Percentiles rank a stretch among this genome's conserved stretches.
Evolutionary conservation across 1,140 invertebrate species (phyloP).

Genomic region (Drosophila rhopaloa): DNA sequence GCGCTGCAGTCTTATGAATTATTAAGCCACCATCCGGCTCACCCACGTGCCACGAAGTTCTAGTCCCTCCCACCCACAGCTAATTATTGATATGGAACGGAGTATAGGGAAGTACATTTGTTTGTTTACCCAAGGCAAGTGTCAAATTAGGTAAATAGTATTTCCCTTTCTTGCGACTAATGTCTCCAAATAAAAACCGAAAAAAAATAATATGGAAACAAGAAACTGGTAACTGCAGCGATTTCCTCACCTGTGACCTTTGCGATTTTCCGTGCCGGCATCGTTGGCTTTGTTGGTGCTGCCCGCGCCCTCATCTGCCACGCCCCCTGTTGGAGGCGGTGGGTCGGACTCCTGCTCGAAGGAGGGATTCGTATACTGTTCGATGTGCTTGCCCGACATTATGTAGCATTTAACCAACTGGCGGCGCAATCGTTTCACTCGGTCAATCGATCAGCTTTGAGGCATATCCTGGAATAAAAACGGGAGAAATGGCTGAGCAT

Average conservation of each 20-base stretch:
- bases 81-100: conserved; percentile 43
- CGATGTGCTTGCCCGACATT: conserved; percentile 65
- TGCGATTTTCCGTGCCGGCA: conserved; percentile 73
- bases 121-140: conserved; percentile 44
- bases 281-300: conserved; percentile 43
- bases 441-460: conserved; percentile 58
- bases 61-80: background rate
- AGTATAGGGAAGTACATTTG: conserved; percentile 17
- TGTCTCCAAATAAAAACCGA: conserved; percentile 33
- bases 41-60: conserved; percentile 23
- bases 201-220: conserved; percentile 1
- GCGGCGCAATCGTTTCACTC: conserved; percentile 31
- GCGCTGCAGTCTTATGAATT: conserved; percentile 60
- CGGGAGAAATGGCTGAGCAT: background rate
- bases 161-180: conserved; percentile 30
- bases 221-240: conserved; percentile 53
- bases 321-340: conserved; percentile 20
- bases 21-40: conserved; percentile 33
- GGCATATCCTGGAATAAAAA: conserved; percentile 51
- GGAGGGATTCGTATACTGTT: conserved; percentile 80
- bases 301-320: conserved; percentile 25
- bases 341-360: conserved; percentile 68
- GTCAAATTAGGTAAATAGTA: conserved; percentile 70
- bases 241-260: conserved; percentile 80
- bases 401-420: conserved; percentile 54